Evolutionary conservation across 2,797 vertebrate genomes (phyloP).

Genomic region (Semaprochilodus insignis): DNA sequence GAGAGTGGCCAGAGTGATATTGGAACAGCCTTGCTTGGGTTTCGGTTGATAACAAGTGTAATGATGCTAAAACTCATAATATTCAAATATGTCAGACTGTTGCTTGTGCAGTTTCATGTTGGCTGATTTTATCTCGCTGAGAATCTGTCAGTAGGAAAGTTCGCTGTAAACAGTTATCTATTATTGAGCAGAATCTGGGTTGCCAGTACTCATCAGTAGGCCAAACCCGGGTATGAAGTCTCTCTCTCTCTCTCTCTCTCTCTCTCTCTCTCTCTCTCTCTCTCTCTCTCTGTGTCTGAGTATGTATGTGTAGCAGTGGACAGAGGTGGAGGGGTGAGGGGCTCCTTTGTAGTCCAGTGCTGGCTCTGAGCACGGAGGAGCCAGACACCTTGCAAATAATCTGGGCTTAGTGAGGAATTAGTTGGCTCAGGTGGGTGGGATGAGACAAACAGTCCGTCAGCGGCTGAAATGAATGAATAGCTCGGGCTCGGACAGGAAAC

Average conservation of each 20-base stretch:
- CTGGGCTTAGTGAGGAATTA: slow-evolving; percentile 76
- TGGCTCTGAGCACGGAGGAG: slow-evolving; percentile 54
- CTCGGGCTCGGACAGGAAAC: slow-evolving; percentile 65
- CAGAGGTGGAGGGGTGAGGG: slow-evolving; percentile 37
- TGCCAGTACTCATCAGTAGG: neutral
- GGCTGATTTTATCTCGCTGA: neutral
- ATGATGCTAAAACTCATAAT: neutral
- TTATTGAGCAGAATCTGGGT: neutral
- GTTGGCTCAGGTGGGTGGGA: slow-evolving; percentile 70
- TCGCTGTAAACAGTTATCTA: slow-evolving; percentile 4
- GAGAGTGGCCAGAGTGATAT: too few relatives aligned
- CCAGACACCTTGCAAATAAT: slow-evolving; percentile 73
- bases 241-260: neutral
- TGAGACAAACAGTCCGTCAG: slow-evolving; percentile 65
- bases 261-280: too few relatives aligned
- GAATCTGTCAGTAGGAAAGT: neutral
- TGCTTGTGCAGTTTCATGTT: neutral
- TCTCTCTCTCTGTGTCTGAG: slow-evolving; percentile 26
- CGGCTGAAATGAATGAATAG: slow-evolving; percentile 67
- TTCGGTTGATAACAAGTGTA: neutral
- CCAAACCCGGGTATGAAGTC: neutral
- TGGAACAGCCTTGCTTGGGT: too few relatives aligned
- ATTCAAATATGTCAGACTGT: neutral
- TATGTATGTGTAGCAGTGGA: slow-evolving; percentile 50
- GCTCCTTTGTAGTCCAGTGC: slow-evolving; percentile 63